A percentile compares a stretch with the other conserved stretches of the same genome.
Conservation (phyloP, 2,888 invertebrate species). For the Cephus runcator region DNA sequence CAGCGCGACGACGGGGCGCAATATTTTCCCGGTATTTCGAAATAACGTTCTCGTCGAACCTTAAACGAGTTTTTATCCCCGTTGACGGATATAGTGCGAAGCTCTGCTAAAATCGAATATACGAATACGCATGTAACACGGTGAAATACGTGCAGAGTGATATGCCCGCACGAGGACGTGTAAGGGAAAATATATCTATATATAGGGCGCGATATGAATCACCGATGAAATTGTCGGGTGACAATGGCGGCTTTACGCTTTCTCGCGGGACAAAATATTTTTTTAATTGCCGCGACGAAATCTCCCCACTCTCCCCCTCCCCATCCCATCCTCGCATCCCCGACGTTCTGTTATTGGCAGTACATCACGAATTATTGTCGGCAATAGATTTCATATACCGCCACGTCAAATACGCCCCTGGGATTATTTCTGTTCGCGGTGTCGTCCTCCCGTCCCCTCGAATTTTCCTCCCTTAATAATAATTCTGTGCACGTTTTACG, state of each 20-base stretch:
- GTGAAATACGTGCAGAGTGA: not conserved
- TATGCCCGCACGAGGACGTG: not conserved
- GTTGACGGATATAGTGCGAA: not conserved
- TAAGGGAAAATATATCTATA: not conserved
- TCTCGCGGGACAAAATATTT: conserved; percentile 2
- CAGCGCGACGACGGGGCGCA: not conserved
- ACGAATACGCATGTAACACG: not conserved
- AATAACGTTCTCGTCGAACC: not conserved
- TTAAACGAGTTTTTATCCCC: not conserved
- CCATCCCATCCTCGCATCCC: not conserved
- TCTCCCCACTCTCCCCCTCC: not conserved
- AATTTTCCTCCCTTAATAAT: not conserved
- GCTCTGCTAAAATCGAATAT: not conserved
- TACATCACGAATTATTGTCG: not conserved
- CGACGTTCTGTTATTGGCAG: not conserved
- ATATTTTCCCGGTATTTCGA: not conserved
- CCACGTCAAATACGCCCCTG: not conserved
- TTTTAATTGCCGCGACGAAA: conserved; percentile 15
- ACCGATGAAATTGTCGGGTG: not conserved
- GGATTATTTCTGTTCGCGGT: not conserved
- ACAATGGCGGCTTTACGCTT: not conserved
- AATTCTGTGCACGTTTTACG: not conserved
- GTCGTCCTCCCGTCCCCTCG: not conserved
- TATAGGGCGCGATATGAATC: not conserved
- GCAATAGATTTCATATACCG: not conserved